These are phyloP conservation scores for Andrena cerasifolii DNA, from an alignment of 1,140 invertebrate species.

Conservation along the genomic window DNA sequence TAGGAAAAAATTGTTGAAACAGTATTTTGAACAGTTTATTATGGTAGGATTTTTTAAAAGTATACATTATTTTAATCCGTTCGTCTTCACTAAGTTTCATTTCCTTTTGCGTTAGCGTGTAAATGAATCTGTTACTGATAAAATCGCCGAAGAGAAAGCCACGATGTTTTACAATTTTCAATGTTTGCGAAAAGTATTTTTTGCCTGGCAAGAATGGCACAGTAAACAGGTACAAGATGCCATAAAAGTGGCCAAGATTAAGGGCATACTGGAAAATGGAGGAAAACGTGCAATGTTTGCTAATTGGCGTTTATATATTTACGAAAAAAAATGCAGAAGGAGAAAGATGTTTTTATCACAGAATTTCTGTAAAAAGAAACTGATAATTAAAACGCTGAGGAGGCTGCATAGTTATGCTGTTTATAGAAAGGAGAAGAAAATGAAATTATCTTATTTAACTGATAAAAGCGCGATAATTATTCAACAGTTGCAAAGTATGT, in stretches of 20 bases:
- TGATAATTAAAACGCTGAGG: not conserved
- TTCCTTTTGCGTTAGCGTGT: not conserved
- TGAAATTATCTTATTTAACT: constrained; percentile 17
- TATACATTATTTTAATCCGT: not conserved
- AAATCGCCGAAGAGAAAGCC: not conserved
- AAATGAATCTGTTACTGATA: constrained; percentile 17
- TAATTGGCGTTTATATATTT: constrained; percentile 32
- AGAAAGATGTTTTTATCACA: not conserved
- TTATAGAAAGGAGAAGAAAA: constrained; percentile 33
- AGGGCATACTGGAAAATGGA: not conserved
- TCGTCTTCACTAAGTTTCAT: not conserved
- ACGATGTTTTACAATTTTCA: constrained; percentile 10
- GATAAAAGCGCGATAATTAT: constrained; percentile 1
- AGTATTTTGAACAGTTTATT: constrained; percentile 21
- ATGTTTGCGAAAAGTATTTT: constrained; percentile 6
- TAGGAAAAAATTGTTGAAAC: constrained; percentile 15
- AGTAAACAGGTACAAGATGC: not conserved
- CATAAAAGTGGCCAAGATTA: not conserved
- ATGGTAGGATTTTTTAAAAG: constrained; percentile 10
- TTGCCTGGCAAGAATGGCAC: constrained; percentile 17
- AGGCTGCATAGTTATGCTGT: not conserved
- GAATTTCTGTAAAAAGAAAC: constrained; percentile 17
- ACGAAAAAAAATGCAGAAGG: constrained; percentile 24
- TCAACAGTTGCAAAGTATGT: not conserved
- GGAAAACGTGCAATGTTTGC: not conserved